Base-by-base conservation (phyloP, 2,113 vertebrate species). In the Xenopus laevis region DNA sequence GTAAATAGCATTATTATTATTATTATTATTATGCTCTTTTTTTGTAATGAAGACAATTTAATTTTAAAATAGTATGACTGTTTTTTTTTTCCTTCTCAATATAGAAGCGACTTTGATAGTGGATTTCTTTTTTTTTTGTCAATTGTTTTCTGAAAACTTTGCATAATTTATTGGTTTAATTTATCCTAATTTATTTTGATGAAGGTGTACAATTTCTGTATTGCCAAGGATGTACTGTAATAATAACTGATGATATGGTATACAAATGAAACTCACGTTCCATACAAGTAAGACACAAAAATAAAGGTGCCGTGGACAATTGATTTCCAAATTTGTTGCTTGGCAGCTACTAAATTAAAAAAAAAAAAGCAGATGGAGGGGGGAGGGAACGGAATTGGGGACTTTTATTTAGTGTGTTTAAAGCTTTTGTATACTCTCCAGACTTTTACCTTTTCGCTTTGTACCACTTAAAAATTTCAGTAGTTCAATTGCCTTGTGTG, bases 131-230 rank as follows among this genome's bases (percentile, higher is more conserved):
- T 50, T 77, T 75, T 95, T 93, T 96, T 89, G 90, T 93, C 90
- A 91, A 82, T 93, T 94, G 94, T 97, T 40, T 40, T 94, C 94
- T 94, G 91, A 96, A 92, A 89, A 95, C 93, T 93, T 96, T 96
- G 93, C 94, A 94, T 98, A 96, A 98, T 97, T 98, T 98, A 98
- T 98, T 97, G 93, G 92, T 97, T 96, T 97, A 97, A 97, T 98
- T 98, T 98, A 97, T 97, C 95, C 92, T 96, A 97, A 98, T 97
- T 97, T 97, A 98, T 98, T n/a, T 98, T 95, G 91, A 94, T 94
- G 92, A 93, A 92, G 91, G 93, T 94, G 89, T 94, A 95, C 92
- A 93, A 92, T 94, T 93, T 95, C 94, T 93, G 89, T 93, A 93
- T 93, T 91, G 89, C 89, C 90, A 94, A 94, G 94, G 93, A 93